Evolutionary conservation across 2,888 invertebrate genomes (phyloP).

Genomic region (Drosophila birchii): DNA sequence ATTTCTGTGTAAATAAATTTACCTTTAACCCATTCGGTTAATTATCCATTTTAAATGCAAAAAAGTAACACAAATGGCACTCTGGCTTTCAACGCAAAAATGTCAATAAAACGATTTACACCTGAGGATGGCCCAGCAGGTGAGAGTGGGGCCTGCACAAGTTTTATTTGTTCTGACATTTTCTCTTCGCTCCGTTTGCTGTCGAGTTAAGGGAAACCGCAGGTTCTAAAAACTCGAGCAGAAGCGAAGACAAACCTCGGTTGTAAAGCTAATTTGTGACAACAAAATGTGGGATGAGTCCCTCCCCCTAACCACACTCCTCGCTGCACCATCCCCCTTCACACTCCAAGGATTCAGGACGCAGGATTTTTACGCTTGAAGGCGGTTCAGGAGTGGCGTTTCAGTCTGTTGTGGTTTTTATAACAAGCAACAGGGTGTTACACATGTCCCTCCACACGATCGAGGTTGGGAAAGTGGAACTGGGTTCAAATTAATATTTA

Average conservation of each 20-base stretch:
- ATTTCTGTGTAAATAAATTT: not conserved
- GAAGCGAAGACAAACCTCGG: slow-evolving; percentile 36
- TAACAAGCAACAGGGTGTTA: too few species aligned
- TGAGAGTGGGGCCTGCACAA: not conserved
- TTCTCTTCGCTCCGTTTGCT: not conserved
- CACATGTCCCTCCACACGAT: too few species aligned
- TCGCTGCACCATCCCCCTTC: not conserved
- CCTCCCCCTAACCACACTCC: not conserved
- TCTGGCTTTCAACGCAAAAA: not conserved
- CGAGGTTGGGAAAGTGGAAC: too few species aligned
- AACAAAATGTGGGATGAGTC: slow-evolving; percentile 30
- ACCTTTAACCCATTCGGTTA: not conserved
- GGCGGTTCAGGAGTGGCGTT: too few species aligned
- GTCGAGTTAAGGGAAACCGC: slow-evolving; percentile 14
- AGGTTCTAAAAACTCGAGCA: slow-evolving; percentile 34
- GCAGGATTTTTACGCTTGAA: too few species aligned
- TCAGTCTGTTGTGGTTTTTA: too few species aligned
- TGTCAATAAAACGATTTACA: slow-evolving; percentile 33
- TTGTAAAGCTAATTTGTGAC: slow-evolving; percentile 43
- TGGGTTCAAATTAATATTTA: too few species aligned
- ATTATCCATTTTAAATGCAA: not conserved
- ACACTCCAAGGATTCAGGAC: not conserved
- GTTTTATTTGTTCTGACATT: not conserved
- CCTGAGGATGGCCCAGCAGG: not conserved
- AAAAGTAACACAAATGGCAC: not conserved